Evolutionary conservation across 2,113 vertebrate genomes (phyloP), one percentile per base, ranked within the genome.

Genomic region (Anhinga rufa): DNA sequence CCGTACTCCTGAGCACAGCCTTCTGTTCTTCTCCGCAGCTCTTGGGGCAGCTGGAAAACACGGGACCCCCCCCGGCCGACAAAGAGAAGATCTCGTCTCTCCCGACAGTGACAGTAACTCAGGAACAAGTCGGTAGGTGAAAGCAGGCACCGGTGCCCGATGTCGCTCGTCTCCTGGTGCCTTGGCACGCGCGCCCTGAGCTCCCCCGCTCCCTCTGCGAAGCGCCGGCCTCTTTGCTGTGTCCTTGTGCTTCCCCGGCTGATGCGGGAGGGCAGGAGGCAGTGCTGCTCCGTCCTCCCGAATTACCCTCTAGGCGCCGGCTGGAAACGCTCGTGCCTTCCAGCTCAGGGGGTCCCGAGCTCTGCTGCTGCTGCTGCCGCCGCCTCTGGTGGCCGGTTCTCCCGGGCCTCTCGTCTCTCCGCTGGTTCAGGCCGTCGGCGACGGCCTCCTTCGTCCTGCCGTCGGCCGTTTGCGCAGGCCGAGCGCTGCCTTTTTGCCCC

Each of bases 1-100:
- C 42, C 13, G 48, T 4, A 1, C 65, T 38, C 34, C 58, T 22
- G 14, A 36, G 32, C 28, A 1, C 9, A 2, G 17, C 9, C 0
- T 22, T 1, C 57, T 89, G n/a, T 46, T 15, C 38, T 40, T 15
- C 82, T 58, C 72, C 48, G 6, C 97, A 99, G 99, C 98, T 99
- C 98, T 89, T 99, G 97, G 99, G 99, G 86, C 99, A 99, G 97
- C 92, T 99, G 97, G 99, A 99, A 94, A 99, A 99, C 97, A 99
- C 99, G 4, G 99, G 99, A 8, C 99, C 99, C 40, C 99, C 99
- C 61, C 99, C 99, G n/a, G 99, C 99, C 17, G 99, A 99, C 97
- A 99, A 99, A 89, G 99, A 99, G 95, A 99, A 98, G 98, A 99
- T 99, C 92, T 98, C 98, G 11, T 99, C 99, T 54, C 99, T 99